A percentile compares a stretch with the other conserved stretches of the same genome.
These are phyloP conservation scores for Megaceryle maxima DNA, from an alignment of 2,113 vertebrate species.

Conservation along the genomic window DNA sequence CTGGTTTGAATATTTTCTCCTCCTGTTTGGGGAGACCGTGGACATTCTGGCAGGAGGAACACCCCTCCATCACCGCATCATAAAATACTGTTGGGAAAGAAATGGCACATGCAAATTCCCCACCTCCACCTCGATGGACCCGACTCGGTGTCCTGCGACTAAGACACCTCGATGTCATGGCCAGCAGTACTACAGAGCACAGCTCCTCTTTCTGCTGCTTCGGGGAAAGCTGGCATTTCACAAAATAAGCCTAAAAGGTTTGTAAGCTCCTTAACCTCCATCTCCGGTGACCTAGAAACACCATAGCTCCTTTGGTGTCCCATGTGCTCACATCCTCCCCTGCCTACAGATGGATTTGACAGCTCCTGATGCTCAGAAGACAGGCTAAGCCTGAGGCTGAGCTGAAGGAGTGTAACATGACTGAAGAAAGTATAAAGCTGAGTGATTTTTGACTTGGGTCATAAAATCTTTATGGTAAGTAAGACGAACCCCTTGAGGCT, in stretches of 20 bases:
- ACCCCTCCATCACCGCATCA: fast-evolving
- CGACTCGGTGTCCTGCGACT: not conserved
- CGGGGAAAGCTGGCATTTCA: not conserved
- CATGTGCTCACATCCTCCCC: not conserved
- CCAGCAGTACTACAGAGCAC: not conserved
- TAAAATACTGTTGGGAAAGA: not conserved
- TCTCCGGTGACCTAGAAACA: not conserved
- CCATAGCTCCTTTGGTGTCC: not conserved
- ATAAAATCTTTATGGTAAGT: slow-evolving; percentile 42
- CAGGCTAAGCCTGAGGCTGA: slow-evolving; percentile 10
- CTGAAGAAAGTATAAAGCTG: not conserved
- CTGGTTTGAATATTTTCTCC: not conserved
- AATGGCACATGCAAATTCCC: fast-evolving
- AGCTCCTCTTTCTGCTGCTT: not conserved
- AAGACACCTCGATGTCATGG: not conserved
- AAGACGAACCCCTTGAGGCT: not conserved
- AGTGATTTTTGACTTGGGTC: not conserved
- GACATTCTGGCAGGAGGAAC: not conserved
- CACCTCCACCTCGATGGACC: not conserved
- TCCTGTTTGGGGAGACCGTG: not conserved
- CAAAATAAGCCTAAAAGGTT: not conserved
- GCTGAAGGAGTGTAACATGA: not conserved
- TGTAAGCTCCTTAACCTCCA: not conserved
- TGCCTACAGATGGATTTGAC: not conserved
- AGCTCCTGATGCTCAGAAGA: not conserved